Base-by-base conservation (phyloP, 35 echinoderm and acorn worm species). In the Anneissia japonica region DNA sequence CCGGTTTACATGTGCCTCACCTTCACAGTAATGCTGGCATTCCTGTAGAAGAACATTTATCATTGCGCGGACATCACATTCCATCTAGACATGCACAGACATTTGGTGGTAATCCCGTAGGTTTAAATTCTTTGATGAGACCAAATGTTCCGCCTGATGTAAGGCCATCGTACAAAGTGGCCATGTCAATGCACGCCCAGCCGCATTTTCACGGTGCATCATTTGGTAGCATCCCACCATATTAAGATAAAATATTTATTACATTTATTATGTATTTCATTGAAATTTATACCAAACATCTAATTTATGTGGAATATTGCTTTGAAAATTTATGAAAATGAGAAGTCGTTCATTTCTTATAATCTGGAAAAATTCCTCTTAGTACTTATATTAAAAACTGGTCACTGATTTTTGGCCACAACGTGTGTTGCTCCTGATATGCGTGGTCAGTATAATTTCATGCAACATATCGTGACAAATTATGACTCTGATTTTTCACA, bases 1-100 rank as follows among this genome's bases (percentile, higher is more conserved):
- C 78, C 17, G 75, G 37, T 75, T 34, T 89, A 10, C 87, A 89
- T 39, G 51, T 64, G 11, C 51, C 51, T 6, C 51, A 64, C 26
- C 21, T 64, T 16, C 51, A 64, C 26, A 64, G 51, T 23, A 64
- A 64, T 26, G 21, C 51, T 23, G 21, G 51, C 51, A 9, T 64
- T 64, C 51, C 51, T 64, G 51, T 64, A 19, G 51, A 64, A 12
- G 51, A 64, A 64, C 51, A 64, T 64, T 64, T 64, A 64, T 64
- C 51, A 23, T 64, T 64, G 26, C 51, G 51, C 26, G 51, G 51
- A 64, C 51, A 64, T 64, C 51, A 64, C 51, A 64, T 64, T 64
- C 51, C 51, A 23, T 64, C 51, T 19, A 6, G 51, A 23, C 51
- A 64, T 26, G 51, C 51, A 19, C 51, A 64, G 51, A 64, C 51